Evolutionary conservation across 2,888 invertebrate species (phyloP).

Genomic region (Orthosia cruda): DNA sequence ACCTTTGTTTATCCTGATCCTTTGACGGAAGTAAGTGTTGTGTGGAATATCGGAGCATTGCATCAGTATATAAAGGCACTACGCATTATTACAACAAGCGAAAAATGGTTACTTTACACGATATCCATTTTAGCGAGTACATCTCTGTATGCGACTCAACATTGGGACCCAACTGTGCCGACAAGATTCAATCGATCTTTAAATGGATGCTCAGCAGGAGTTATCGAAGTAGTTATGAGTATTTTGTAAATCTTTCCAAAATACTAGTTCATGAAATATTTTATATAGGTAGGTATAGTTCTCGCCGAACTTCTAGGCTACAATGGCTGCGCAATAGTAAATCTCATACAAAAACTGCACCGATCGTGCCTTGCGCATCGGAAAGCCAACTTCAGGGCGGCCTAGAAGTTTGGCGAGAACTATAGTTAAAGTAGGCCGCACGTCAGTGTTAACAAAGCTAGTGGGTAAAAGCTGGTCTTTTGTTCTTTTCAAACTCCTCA

Average conservation of each 20-base stretch:
- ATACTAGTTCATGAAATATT: not conserved
- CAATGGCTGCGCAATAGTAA: too few species aligned
- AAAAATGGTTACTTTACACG: slow-evolving; percentile 67
- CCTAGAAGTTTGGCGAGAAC: too few species aligned
- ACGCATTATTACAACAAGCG: slow-evolving; percentile 18
- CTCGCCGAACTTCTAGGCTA: too few species aligned
- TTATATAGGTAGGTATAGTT: not conserved
- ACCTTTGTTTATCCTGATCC: slow-evolving; percentile 28
- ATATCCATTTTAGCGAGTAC: slow-evolving; percentile 78
- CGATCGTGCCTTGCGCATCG: too few species aligned
- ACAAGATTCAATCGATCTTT: slow-evolving; percentile 69
- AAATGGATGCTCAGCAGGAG: slow-evolving; percentile 60
- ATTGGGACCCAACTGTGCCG: slow-evolving; percentile 64
- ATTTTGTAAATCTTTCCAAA: not conserved
- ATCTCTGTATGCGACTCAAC: slow-evolving; percentile 64
- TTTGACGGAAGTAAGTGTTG: slow-evolving; percentile 40
- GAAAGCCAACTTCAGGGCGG: too few species aligned
- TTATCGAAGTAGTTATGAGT: not conserved
- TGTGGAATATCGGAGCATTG: slow-evolving; percentile 38
- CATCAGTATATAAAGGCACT: slow-evolving; percentile 57
- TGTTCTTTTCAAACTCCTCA: too few species aligned
- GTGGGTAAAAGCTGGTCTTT: too few species aligned
- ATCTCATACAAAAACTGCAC: too few species aligned
- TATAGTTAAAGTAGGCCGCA: too few species aligned
- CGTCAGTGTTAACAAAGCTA: too few species aligned